A percentile compares a stretch with the other conserved stretches of the same genome.
Evolutionary conservation across 2,113 vertebrate genomes (phyloP).

Genomic region (Scomber japonicus): DNA sequence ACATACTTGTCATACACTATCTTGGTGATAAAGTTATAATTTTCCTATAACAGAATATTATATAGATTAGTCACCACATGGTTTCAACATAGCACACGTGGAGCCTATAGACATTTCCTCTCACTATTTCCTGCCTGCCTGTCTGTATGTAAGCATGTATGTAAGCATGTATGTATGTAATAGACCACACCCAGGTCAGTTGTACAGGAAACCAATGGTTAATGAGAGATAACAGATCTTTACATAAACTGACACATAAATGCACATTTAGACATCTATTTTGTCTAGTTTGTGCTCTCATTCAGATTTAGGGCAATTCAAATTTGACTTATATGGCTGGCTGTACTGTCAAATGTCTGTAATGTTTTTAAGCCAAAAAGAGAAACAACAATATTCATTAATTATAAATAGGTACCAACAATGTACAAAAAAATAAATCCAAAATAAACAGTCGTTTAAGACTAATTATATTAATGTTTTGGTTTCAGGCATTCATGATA

Average conservation of each 20-base stretch:
- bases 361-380: background rate
- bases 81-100: conserved; percentile 14
- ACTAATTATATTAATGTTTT: background rate
- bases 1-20: too few species aligned
- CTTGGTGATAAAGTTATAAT: too few species aligned
- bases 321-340: too few species aligned
- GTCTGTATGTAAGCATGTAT: too few species aligned
- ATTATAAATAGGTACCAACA: background rate
- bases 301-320: too few species aligned
- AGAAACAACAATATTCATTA: too few species aligned
- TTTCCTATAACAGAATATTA: too few species aligned
- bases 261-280: background rate
- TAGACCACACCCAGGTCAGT: conserved; percentile 5
- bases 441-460: background rate
- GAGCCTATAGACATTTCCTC: conserved; percentile 1
- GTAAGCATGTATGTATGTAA: conserved; percentile 1
- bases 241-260: background rate
- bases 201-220: conserved; percentile 54
- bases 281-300: background rate
- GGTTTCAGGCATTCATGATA: background rate
- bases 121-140: conserved; percentile 34
- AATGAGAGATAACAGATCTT: conserved; percentile 13
- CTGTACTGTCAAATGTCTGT: too few species aligned
- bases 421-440: too few species aligned
- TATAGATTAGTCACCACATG: background rate